A percentile compares a stretch with the other conserved stretches of the same genome.
Evolutionary conservation across 2,888 invertebrate species (phyloP).

Genomic region (Leucoptera coffeella): DNA sequence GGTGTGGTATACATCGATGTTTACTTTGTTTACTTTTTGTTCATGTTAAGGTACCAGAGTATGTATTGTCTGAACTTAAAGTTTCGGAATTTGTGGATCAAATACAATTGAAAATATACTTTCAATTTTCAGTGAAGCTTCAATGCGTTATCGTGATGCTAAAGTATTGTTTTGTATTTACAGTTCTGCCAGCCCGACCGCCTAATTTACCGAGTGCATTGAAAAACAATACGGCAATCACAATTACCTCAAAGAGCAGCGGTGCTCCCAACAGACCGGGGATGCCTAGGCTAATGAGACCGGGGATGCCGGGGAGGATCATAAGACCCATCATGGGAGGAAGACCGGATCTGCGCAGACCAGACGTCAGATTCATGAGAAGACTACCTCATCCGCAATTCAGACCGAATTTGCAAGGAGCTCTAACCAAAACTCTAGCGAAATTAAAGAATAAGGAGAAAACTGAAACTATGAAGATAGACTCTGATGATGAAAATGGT

Average conservation of each 20-base stretch:
- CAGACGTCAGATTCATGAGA: slow-evolving; percentile 13
- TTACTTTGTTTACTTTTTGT: too few species aligned
- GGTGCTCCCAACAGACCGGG: slow-evolving; percentile 22
- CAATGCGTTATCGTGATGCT: background rate
- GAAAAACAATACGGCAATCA: slow-evolving; percentile 56
- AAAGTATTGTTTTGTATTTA: slow-evolving; percentile 8
- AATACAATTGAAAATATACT: too few species aligned
- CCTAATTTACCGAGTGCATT: slow-evolving; percentile 40
- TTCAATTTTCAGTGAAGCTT: too few species aligned
- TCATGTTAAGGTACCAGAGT: too few species aligned
- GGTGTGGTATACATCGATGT: too few species aligned
- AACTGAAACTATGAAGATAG: slow-evolving; percentile 16
- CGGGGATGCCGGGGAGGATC: slow-evolving; percentile 24
- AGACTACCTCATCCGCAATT: slow-evolving; percentile 20
- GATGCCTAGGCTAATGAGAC: slow-evolving; percentile 29
- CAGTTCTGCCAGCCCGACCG: slow-evolving; percentile 33
- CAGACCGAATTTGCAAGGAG: slow-evolving; percentile 28
- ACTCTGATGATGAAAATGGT: slow-evolving; percentile 13
- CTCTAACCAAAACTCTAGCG: slow-evolving; percentile 40
- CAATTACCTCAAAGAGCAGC: slow-evolving; percentile 47
- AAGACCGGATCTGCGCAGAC: slow-evolving; percentile 29
- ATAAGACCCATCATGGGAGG: slow-evolving; percentile 27
- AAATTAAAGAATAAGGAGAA: slow-evolving; percentile 32
- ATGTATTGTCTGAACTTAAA: too few species aligned
- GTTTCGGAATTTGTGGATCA: too few species aligned